Evolutionary conservation across 2,888 invertebrate species (phyloP).

Genomic region (Sclerodermus sp.): DNA sequence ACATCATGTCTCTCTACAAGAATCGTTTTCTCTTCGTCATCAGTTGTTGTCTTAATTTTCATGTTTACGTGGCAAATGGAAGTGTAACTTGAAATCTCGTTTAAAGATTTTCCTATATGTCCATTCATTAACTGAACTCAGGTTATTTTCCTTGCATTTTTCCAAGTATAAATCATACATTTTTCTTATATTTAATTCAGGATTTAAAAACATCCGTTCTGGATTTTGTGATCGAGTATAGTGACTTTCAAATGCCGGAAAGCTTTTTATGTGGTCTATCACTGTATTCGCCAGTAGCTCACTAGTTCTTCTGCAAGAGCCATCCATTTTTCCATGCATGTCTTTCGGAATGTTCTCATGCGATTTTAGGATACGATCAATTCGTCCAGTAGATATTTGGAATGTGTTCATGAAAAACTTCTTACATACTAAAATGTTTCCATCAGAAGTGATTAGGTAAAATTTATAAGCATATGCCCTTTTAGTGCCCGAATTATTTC

Average conservation of each 20-base stretch:
- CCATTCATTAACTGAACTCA: constrained; percentile 18
- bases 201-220: constrained; percentile 25
- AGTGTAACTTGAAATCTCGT: constrained; percentile 20
- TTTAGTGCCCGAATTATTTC: constrained; percentile 9
- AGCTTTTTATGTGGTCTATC: constrained; percentile 25
- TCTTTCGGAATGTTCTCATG: constrained; percentile 23
- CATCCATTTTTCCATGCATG: constrained; percentile 25
- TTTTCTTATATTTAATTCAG: constrained; percentile 25
- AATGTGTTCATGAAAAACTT: constrained; percentile 25
- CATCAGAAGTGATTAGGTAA: constrained; percentile 9
- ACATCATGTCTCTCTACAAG: constrained; percentile 16
- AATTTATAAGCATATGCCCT: constrained; percentile 13
- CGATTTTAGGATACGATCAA: constrained; percentile 23
- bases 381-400: constrained; percentile 23
- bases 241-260: constrained; percentile 28
- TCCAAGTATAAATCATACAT: constrained; percentile 17
- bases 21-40: constrained; percentile 18
- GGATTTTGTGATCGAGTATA: constrained; percentile 31
- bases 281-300: constrained; percentile 20
- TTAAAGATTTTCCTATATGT: constrained; percentile 20
- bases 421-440: constrained; percentile 22
- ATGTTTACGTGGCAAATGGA: constrained; percentile 21
- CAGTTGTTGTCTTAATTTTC: constrained; percentile 15
- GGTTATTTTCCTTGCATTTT: constrained; percentile 28
- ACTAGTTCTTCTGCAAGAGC: constrained; percentile 23